A percentile compares a stretch with the other conserved stretches of the same genome.
phyloP scores from a whole-genome alignment of 2,797 vertebrate species.

The Heterohyrax brucei region DNA sequence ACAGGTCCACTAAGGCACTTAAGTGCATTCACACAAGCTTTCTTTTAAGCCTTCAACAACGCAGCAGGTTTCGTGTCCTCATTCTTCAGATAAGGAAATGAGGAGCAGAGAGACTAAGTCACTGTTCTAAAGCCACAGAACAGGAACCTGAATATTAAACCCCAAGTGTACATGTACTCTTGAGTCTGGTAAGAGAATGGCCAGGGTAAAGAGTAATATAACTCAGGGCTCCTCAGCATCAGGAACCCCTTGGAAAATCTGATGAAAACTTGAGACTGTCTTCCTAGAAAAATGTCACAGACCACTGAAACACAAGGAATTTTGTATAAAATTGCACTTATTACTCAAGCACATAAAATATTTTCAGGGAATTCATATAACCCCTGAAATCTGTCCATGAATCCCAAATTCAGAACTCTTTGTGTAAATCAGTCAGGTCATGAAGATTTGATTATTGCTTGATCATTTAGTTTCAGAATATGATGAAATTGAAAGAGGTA shows the following conservation, averaged over 20 bases:
- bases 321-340: neutral
- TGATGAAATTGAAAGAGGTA: constrained; percentile 51
- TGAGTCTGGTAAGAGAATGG: constrained; percentile 18
- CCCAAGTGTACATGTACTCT: neutral
- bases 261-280: constrained; percentile 5
- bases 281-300: constrained; percentile 6
- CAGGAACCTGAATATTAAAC: constrained; percentile 33
- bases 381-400: neutral
- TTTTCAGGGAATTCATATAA: neutral
- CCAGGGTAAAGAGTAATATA: neutral
- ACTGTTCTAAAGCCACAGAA: constrained; percentile 28
- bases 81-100: constrained; percentile 58
- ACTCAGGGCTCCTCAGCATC: neutral
- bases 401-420: constrained; percentile 41
- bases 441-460: neutral
- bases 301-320: neutral
- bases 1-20: neutral
- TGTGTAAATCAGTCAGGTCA: neutral
- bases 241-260: neutral
- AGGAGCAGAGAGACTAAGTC: neutral
- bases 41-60: constrained; percentile 29
- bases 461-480: constrained; percentile 43
- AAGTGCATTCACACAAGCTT: constrained; percentile 38
- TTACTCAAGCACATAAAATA: neutral
- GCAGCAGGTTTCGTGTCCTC: neutral